These are phyloP conservation scores for Grantiella picta DNA, from an alignment of 2,113 vertebrate genomes.

Conservation along the genomic window DNA sequence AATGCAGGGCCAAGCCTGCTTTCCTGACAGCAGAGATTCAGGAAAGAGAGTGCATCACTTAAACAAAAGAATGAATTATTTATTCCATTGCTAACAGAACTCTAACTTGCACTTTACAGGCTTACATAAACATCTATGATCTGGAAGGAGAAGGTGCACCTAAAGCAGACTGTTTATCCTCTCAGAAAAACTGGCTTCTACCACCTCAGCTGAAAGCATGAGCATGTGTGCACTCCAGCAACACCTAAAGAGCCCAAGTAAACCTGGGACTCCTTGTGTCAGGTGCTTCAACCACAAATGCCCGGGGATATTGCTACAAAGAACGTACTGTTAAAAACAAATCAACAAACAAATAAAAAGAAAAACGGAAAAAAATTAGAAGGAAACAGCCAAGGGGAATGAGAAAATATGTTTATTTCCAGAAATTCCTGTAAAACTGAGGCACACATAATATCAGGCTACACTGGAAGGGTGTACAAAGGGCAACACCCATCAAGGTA, in stretches of 20 bases:
- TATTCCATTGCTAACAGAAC: neutral
- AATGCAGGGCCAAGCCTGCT: neutral
- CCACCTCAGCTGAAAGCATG: neutral
- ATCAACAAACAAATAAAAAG: neutral
- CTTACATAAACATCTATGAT: neutral
- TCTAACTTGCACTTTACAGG: neutral
- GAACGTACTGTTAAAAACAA: neutral
- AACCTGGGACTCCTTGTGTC: neutral
- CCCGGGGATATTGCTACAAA: neutral
- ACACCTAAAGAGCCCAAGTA: neutral
- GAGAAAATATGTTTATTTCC: neutral
- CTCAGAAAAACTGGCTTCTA: neutral
- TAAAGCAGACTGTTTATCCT: neutral
- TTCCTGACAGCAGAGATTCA: neutral
- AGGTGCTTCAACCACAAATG: neutral
- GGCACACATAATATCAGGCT: neutral
- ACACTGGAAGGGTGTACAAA: neutral
- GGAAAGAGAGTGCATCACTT: neutral
- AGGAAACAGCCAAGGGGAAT: neutral
- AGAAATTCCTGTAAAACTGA: neutral
- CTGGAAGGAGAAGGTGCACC: neutral
- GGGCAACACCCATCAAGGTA: neutral
- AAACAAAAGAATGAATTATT: neutral
- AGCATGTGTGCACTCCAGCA: neutral
- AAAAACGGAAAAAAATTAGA: neutral